Evolutionary conservation across 1,140 invertebrate species (phyloP).

Genomic region (Pseudomyrmex gracilis): DNA sequence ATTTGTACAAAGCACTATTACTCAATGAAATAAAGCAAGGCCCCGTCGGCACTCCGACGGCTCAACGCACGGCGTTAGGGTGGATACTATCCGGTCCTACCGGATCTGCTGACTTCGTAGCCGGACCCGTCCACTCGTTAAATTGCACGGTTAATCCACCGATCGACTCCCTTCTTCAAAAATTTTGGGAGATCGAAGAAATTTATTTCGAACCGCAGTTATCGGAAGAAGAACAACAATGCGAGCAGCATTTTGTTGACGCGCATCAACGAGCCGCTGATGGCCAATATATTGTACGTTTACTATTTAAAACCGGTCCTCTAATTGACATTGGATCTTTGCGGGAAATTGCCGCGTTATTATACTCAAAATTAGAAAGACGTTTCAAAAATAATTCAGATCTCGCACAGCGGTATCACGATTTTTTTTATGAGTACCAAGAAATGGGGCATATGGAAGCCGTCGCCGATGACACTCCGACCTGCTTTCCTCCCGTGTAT

Average conservation of each 20-base stretch:
- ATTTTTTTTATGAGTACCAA: background rate
- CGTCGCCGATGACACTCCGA: background rate
- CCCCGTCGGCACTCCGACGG: background rate
- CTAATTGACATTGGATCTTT: background rate
- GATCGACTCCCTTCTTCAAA: constrained; percentile 47
- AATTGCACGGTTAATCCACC: constrained; percentile 26
- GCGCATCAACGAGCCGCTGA: too few species aligned
- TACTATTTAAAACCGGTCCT: background rate
- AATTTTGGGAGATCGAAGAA: constrained; percentile 77
- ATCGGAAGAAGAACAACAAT: background rate
- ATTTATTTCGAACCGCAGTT: background rate
- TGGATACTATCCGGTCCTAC: constrained; percentile 44
- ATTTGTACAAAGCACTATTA: constrained; percentile 44
- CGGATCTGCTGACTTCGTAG: background rate
- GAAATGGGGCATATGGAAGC: background rate
- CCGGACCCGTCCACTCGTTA: background rate
- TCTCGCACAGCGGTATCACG: background rate
- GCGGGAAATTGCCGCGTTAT: too few species aligned
- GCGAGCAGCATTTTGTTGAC: background rate
- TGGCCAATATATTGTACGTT: background rate
- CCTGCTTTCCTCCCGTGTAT: background rate
- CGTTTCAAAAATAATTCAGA: background rate
- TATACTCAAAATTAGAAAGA: background rate
- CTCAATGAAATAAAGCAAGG: constrained; percentile 40
- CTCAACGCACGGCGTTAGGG: background rate